Conservation (phyloP, 2,113 vertebrate species). For the Neoarius graeffei region DNA sequence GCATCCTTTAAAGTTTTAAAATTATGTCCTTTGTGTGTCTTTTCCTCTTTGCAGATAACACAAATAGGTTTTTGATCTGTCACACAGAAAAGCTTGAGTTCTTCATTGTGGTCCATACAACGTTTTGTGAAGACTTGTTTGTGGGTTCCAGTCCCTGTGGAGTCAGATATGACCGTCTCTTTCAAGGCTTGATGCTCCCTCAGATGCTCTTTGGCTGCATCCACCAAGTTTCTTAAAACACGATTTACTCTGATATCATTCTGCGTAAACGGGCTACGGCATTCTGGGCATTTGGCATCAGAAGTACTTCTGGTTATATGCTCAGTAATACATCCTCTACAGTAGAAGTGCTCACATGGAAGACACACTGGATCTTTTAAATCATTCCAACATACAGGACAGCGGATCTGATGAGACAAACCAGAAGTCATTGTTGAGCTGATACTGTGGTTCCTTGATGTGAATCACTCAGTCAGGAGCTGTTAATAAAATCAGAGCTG, state of each 20-base stretch:
- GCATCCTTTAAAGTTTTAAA: constrained; percentile 62
- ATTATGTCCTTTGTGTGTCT: constrained; percentile 57
- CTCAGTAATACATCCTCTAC: constrained; percentile 55
- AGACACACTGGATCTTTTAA: constrained; percentile 66
- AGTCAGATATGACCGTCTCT: background rate
- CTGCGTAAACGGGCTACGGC: constrained; percentile 12
- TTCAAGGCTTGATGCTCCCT: constrained; percentile 3
- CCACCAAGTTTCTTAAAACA: constrained; percentile 52
- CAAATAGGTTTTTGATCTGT: constrained; percentile 62
- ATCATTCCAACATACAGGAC: constrained; percentile 59
- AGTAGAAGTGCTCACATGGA: constrained; percentile 67
- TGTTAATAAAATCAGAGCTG: background rate
- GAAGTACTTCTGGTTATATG: background rate
- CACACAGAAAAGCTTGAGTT: constrained; percentile 63
- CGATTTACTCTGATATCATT: constrained; percentile 44
- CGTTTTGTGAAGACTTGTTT: background rate
- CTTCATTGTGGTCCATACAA: constrained; percentile 62
- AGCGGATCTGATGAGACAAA: constrained; percentile 43
- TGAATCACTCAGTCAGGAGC: background rate
- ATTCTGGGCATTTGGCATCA: constrained; percentile 54
- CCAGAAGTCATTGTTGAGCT: constrained; percentile 18
- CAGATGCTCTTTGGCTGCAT: constrained; percentile 29
- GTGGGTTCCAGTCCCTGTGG: background rate
- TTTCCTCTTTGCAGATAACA: constrained; percentile 59
- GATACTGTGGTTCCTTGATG: background rate